Percentiles rank a stretch among this genome's conserved stretches.
Evolutionary conservation across 2,888 invertebrate genomes (phyloP).

Genomic region (Polymixis lichenea): DNA sequence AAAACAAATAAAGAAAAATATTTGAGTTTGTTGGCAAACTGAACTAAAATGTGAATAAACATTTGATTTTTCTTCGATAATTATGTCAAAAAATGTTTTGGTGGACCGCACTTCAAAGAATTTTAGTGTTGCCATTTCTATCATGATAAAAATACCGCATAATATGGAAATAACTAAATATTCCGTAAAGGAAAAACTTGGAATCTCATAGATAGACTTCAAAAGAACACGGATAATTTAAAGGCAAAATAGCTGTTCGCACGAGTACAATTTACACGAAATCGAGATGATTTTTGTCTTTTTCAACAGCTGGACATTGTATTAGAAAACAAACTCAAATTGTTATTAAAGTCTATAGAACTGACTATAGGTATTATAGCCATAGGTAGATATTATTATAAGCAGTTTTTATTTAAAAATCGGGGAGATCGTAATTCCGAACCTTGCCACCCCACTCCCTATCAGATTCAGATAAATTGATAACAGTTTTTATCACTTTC

Average conservation of each 20-base stretch:
- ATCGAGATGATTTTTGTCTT: neutral
- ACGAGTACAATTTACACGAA: neutral
- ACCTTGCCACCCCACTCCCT: conserved; percentile 21
- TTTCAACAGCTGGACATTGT: neutral
- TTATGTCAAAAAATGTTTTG: neutral
- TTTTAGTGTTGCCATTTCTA: conserved; percentile 32
- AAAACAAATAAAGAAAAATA: conserved; percentile 58
- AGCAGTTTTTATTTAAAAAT: neutral
- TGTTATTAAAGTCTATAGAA: neutral
- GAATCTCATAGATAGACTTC: neutral
- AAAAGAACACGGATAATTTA: neutral
- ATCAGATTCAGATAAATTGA: conserved; percentile 28
- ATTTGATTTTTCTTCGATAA: neutral
- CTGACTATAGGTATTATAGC: neutral
- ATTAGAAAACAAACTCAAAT: too few relatives aligned
- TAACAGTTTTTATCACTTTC: conserved; percentile 42
- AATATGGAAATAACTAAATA: neutral
- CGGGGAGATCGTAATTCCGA: conserved; percentile 12
- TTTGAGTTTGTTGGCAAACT: conserved; percentile 9
- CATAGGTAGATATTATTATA: neutral
- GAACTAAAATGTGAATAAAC: conserved; percentile 12
- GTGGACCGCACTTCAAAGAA: neutral
- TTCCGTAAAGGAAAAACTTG: neutral
- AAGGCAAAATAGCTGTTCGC: neutral
- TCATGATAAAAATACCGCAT: neutral